Evolutionary conservation across 2,113 vertebrate species (phyloP).

Genomic region (Eptesicus fuscus): DNA sequence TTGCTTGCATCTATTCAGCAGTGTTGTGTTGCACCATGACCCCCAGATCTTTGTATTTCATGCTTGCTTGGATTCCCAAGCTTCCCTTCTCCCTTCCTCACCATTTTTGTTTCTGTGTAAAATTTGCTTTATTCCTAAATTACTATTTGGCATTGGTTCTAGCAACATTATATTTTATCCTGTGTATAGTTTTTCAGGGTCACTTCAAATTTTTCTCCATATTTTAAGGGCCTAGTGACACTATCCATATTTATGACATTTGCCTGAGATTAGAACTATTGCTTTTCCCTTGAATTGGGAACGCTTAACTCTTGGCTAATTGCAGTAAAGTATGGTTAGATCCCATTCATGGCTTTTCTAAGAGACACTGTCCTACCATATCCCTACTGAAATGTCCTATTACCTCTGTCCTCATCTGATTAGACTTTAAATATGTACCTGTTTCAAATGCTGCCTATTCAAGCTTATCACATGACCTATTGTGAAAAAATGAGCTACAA

Average conservation of each 20-base stretch:
- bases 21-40: neutral
- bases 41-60: neutral
- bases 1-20: neutral
- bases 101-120: neutral
- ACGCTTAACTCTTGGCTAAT: neutral
- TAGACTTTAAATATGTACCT: rapidly evolving
- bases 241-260: neutral
- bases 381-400: neutral
- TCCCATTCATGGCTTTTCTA: neutral
- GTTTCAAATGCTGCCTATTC: neutral
- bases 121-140: neutral
- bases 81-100: neutral
- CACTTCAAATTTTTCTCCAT: neutral
- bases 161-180: neutral
- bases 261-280: neutral
- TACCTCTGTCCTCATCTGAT: neutral
- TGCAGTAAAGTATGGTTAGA: neutral
- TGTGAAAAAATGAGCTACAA: neutral
- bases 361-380: neutral
- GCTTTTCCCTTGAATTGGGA: neutral
- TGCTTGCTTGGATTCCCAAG: neutral
- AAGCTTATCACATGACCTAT: neutral
- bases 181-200: neutral
- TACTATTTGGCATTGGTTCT: neutral
- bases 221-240: neutral